Percentiles rank a stretch among this genome's conserved stretches.
These are phyloP conservation scores for Reinhardtius hippoglossoides DNA, from an alignment of 2,113 vertebrate species.

Conservation along the genomic window DNA sequence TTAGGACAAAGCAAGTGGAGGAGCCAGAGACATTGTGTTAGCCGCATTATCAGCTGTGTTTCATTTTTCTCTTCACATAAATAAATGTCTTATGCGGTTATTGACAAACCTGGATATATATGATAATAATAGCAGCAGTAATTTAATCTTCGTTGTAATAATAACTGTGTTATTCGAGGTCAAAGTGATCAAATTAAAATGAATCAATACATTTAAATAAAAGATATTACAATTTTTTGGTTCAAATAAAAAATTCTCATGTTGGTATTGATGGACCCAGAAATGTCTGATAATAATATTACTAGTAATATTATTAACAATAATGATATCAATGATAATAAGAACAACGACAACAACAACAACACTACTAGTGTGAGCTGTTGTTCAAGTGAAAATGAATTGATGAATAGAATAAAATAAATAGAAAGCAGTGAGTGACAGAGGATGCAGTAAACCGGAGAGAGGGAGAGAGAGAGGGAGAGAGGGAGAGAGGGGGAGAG, in stretches of 20 bases:
- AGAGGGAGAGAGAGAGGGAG: neutral
- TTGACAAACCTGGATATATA: neutral
- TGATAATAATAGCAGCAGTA: neutral
- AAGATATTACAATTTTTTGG: too few relatives aligned
- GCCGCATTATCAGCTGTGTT: neutral
- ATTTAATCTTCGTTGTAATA: too few relatives aligned
- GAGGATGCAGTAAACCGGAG: conserved; percentile 75
- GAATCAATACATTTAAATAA: neutral
- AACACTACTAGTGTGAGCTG: neutral
- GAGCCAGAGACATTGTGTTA: neutral
- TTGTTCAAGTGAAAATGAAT: conserved; percentile 74
- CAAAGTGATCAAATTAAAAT: neutral
- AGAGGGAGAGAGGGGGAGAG: neutral
- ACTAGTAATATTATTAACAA: neutral
- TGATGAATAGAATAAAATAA: neutral
- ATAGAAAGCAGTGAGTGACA: conserved; percentile 49
- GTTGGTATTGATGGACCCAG: conserved; percentile 10
- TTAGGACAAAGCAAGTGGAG: conserved; percentile 64
- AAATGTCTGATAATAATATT: conserved; percentile 1
- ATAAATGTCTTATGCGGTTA: neutral
- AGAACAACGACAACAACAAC: too few relatives aligned
- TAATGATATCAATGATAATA: too few relatives aligned
- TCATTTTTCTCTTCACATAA: neutral
- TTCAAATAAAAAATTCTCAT: too few relatives aligned
- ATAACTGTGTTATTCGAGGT: neutral